A percentile compares a stretch with the other conserved stretches of the same genome.
phyloP scores from a whole-genome alignment of 2,888 invertebrate species.

The Calliopum simillimum region DNA sequence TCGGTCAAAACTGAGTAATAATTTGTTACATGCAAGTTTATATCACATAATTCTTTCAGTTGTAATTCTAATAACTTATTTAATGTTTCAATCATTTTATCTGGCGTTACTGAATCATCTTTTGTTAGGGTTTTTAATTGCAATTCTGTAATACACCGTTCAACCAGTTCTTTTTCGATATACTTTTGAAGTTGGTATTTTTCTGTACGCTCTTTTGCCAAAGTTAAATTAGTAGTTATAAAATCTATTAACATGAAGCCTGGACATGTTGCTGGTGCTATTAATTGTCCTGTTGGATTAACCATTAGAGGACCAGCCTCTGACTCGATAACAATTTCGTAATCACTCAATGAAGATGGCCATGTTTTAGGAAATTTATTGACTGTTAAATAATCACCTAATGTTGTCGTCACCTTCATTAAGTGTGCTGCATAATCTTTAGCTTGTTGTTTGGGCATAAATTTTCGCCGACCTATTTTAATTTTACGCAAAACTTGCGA shows the following conservation, averaged over 20 bases:
- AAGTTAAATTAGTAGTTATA: slow-evolving; percentile 80
- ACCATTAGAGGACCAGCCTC: slow-evolving; percentile 95
- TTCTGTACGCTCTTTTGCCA: slow-evolving; percentile 72
- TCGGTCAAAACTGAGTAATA: slow-evolving; percentile 93
- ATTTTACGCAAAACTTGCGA: slow-evolving; percentile 87
- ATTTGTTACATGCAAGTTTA: slow-evolving; percentile 84
- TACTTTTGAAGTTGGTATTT: slow-evolving; percentile 82
- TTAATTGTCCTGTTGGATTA: slow-evolving; percentile 93
- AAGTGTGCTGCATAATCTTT: slow-evolving; percentile 87
- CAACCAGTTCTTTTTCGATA: slow-evolving; percentile 80
- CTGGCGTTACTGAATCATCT: slow-evolving; percentile 91
- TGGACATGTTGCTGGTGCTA: slow-evolving; percentile 92
- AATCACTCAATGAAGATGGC: slow-evolving; percentile 78
- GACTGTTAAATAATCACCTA: slow-evolving; percentile 79
- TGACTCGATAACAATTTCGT: slow-evolving; percentile 71
- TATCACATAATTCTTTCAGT: slow-evolving; percentile 70
- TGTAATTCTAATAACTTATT: slow-evolving; percentile 73
- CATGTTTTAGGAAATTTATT: slow-evolving; percentile 78
- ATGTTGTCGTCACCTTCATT: slow-evolving; percentile 84
- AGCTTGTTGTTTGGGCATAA: slow-evolving; percentile 91
- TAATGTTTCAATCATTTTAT: slow-evolving; percentile 89
- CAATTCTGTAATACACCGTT: slow-evolving; percentile 76
- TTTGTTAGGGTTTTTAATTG: slow-evolving; percentile 81
- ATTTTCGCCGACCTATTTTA: slow-evolving; percentile 87
- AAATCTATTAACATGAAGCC: slow-evolving; percentile 87